A percentile compares a stretch with the other conserved stretches of the same genome.
These are phyloP conservation scores for Metellina segmentata DNA, from an alignment of 2,888 invertebrate species.

Conservation along the genomic window DNA sequence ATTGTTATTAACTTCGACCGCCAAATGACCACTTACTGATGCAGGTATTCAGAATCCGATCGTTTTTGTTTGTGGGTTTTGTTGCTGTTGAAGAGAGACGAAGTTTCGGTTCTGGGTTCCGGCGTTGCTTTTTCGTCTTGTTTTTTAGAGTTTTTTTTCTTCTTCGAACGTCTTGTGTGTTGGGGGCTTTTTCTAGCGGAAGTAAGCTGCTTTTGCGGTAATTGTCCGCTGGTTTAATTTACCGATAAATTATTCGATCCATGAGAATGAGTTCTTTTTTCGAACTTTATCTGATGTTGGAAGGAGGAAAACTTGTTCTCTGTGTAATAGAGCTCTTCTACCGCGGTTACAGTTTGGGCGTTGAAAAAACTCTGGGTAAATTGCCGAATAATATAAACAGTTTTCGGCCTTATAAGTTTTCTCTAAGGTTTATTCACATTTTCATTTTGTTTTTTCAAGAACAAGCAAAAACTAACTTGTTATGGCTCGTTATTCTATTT, in stretches of 20 bases:
- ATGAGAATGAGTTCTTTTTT: slow-evolving; percentile 21
- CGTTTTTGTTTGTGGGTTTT: neutral
- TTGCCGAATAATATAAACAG: neutral
- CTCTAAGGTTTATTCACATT: neutral
- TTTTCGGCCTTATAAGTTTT: neutral
- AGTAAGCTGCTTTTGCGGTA: slow-evolving; percentile 35
- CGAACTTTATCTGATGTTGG: neutral
- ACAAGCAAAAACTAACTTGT: no score
- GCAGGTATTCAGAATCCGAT: slow-evolving; percentile 24
- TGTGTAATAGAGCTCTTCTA: neutral
- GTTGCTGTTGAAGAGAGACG: neutral
- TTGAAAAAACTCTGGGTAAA: neutral
- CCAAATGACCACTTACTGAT: slow-evolving; percentile 50
- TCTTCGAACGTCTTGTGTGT: neutral
- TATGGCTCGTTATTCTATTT: no score
- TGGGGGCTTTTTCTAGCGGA: slow-evolving; percentile 23
- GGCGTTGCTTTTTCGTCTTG: neutral
- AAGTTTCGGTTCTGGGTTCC: slow-evolving; percentile 3
- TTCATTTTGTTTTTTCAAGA: no score
- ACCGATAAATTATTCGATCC: slow-evolving; percentile 42
- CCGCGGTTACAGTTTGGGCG: neutral
- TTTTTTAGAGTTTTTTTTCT: neutral
- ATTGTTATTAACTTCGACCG: slow-evolving; percentile 6
- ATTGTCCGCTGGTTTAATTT: slow-evolving; percentile 15
- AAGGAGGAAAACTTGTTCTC: neutral